Percentiles rank a stretch among this genome's conserved stretches.
Evolutionary conservation across 2,797 vertebrate genomes (phyloP).

Genomic region (Peromyscus aztecus): DNA sequence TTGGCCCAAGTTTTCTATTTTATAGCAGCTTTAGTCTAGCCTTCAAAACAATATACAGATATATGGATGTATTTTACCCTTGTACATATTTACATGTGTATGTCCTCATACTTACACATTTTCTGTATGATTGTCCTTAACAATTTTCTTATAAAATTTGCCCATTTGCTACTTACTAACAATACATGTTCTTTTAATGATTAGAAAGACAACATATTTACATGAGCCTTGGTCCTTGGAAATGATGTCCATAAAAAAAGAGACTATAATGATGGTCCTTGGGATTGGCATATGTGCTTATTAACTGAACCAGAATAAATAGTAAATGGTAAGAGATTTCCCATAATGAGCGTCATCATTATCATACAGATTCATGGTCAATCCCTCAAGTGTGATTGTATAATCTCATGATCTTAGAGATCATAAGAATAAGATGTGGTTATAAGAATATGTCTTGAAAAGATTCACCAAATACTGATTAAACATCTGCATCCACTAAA

Average conservation of each 20-base stretch:
- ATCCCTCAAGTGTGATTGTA: slow-evolving; percentile 46
- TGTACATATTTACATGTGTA: not conserved
- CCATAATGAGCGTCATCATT: not conserved
- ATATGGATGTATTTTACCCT: not conserved
- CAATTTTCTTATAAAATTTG: not conserved
- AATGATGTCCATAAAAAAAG: not conserved
- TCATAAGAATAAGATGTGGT: not conserved
- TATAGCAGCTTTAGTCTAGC: not conserved
- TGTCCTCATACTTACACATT: not conserved
- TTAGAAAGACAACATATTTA: not conserved
- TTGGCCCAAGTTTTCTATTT: not conserved
- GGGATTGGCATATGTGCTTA: not conserved
- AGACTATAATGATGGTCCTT: not conserved
- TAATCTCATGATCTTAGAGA: not conserved
- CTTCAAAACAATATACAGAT: slow-evolving; percentile 37
- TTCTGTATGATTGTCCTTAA: not conserved
- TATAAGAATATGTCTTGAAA: not conserved
- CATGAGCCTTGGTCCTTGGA: not conserved
- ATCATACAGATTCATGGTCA: slow-evolving; percentile 1
- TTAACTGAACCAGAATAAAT: slow-evolving; percentile 22
- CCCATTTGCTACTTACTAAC: not conserved
- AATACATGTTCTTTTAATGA: not conserved
- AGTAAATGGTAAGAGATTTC: slow-evolving; percentile 46
- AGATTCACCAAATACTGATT: not conserved
- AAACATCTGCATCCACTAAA: not conserved